These are phyloP conservation scores for Tortricodes alternella DNA, from an alignment of 2,888 invertebrate genomes.

Conservation along the genomic window DNA sequence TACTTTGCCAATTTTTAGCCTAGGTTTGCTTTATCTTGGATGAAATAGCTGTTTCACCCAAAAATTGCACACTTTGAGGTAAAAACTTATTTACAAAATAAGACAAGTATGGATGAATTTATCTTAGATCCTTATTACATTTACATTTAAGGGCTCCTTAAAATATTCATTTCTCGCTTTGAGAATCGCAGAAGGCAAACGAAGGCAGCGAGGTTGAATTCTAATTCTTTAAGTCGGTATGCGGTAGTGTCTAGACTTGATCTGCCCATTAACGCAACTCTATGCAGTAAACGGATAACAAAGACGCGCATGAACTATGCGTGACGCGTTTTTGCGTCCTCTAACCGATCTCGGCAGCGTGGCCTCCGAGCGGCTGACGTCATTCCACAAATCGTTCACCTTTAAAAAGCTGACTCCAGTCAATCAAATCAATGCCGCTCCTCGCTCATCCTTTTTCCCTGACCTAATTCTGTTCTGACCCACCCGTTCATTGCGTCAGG, in stretches of 20 bases:
- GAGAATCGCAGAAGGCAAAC: too few species aligned
- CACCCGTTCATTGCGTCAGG: not conserved
- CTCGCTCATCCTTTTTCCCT: slow-evolving; percentile 25
- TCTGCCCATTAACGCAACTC: slow-evolving; percentile 15
- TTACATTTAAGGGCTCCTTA: too few species aligned
- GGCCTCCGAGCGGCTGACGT: slow-evolving; percentile 26
- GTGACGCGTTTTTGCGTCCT: slow-evolving; percentile 27
- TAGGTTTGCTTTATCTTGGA: too few species aligned
- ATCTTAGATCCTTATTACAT: too few species aligned
- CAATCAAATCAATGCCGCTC: slow-evolving; percentile 27
- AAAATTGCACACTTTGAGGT: too few species aligned
- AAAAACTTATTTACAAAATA: too few species aligned
- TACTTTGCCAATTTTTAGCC: too few species aligned
- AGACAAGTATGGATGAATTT: too few species aligned
- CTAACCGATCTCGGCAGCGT: slow-evolving; percentile 7
- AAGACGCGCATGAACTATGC: slow-evolving; percentile 18
- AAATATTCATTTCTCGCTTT: too few species aligned
- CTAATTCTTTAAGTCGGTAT: too few species aligned
- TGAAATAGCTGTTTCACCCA: too few species aligned
- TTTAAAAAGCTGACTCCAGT: slow-evolving; percentile 31
- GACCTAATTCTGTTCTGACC: slow-evolving; percentile 21
- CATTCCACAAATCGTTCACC: slow-evolving; percentile 32
- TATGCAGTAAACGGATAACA: slow-evolving; percentile 21
- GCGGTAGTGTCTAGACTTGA: slow-evolving; percentile 13
- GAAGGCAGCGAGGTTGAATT: too few species aligned